Percentiles rank a stretch among this genome's conserved stretches.
These are phyloP conservation scores for Conus ventricosus DNA, from an alignment of 1,140 invertebrate genomes.

Conservation along the genomic window DNA sequence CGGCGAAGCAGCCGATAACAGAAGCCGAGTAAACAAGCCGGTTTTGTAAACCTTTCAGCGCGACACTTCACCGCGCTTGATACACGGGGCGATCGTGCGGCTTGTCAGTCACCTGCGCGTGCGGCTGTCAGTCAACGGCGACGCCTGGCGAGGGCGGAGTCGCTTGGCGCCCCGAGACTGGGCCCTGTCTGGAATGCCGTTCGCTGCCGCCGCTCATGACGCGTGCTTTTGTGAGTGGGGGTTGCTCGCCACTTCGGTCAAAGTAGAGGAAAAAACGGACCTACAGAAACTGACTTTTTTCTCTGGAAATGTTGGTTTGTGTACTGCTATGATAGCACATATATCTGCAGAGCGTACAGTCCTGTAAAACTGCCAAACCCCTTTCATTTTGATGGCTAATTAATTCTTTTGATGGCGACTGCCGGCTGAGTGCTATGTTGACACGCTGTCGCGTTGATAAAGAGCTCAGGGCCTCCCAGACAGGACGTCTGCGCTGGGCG, in stretches of 20 bases:
- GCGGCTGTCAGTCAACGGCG: not conserved
- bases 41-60: constrained; percentile 12
- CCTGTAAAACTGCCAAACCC: not conserved
- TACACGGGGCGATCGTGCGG: not conserved
- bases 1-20: not conserved
- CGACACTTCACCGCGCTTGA: constrained; percentile 17
- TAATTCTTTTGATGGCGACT: constrained; percentile 18
- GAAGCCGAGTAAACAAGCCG: constrained; percentile 20
- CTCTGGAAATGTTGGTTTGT: not conserved
- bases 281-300: not conserved
- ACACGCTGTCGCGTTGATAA: constrained; percentile 24
- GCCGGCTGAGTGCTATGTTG: constrained; percentile 17
- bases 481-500: not conserved
- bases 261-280: not conserved
- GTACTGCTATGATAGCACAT: not conserved
- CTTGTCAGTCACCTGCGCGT: constrained; percentile 22
- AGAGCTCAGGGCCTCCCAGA: constrained; percentile 24
- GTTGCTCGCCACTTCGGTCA: not conserved
- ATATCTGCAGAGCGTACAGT: not conserved
- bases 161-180: not conserved
- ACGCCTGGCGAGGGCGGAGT: not conserved
- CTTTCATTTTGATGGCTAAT: not conserved
- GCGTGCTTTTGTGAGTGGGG: not conserved
- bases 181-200: not conserved
- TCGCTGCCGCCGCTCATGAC: not conserved